A percentile compares a stretch with the other conserved stretches of the same genome.
Evolutionary conservation across 2,113 vertebrate genomes (phyloP).

Genomic region (Alectura lathami): DNA sequence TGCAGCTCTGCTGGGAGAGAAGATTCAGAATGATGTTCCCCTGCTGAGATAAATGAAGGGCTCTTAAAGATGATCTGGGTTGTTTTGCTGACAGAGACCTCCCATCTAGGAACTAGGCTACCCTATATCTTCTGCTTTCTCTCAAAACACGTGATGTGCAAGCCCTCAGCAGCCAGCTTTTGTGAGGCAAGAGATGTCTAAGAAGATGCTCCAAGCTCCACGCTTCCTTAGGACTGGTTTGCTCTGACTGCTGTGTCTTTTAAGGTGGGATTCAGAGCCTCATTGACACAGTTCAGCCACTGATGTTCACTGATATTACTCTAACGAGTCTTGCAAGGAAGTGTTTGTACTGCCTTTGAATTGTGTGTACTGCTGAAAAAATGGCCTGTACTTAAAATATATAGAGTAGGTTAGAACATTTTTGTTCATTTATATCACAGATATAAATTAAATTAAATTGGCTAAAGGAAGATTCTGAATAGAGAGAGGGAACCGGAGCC

Average conservation of each 20-base stretch:
- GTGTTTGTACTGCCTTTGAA: accelerated
- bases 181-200: background rate
- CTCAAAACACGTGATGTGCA: background rate
- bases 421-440: background rate
- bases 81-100: background rate
- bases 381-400: background rate
- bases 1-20: background rate
- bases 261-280: background rate
- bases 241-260: background rate
- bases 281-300: background rate
- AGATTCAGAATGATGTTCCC: background rate
- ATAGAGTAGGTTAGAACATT: background rate
- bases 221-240: background rate
- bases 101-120: too few relatives aligned
- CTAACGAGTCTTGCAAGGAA: background rate
- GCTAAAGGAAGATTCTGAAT: background rate
- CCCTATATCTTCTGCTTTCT: background rate
- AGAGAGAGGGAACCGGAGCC: background rate
- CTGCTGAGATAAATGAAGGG: background rate
- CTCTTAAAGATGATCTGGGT: background rate
- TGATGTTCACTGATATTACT: background rate
- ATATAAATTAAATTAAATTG: background rate
- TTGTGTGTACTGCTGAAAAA: background rate
- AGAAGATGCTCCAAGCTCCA: background rate
- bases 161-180: background rate